Percentiles rank a stretch among this genome's conserved stretches.
phyloP scores from a whole-genome alignment of 2,113 vertebrate species.

The Python bivittatus region DNA sequence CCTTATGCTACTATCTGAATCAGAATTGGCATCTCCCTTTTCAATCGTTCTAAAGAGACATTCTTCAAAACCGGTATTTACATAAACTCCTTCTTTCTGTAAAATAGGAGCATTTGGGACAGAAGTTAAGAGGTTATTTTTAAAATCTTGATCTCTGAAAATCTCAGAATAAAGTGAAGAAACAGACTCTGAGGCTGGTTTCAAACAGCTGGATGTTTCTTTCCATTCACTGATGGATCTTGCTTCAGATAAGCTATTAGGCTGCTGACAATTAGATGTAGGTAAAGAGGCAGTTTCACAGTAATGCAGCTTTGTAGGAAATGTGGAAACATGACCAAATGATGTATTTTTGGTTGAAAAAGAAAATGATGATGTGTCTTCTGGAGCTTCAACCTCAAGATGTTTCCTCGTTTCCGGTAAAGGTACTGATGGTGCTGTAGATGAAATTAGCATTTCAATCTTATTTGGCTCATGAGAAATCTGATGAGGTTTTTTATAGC shows the following conservation, averaged over 20 bases:
- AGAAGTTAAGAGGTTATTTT: slow-evolving; percentile 16
- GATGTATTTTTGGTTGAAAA: slow-evolving; percentile 25
- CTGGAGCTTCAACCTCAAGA: slow-evolving; percentile 39
- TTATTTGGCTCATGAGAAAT: slow-evolving; percentile 17
- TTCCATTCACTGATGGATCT: slow-evolving; percentile 37
- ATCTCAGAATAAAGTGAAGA: slow-evolving; percentile 25
- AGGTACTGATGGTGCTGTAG: slow-evolving; percentile 53
- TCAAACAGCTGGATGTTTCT: slow-evolving; percentile 43
- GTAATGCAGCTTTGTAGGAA: slow-evolving; percentile 43
- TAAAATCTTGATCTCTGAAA: slow-evolving; percentile 26
- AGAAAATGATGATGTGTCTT: slow-evolving; percentile 38
- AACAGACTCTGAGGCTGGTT: slow-evolving; percentile 22
- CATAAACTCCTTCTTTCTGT: slow-evolving; percentile 45
- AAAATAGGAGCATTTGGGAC: slow-evolving; percentile 18
- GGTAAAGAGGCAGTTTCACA: slow-evolving; percentile 50
- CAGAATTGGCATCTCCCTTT: slow-evolving; percentile 45
- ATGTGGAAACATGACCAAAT: slow-evolving; percentile 17
- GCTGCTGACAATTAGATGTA: slow-evolving; percentile 62
- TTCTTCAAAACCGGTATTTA: slow-evolving; percentile 41
- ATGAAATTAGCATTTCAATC: slow-evolving; percentile 42
- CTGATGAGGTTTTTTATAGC: slow-evolving; percentile 42
- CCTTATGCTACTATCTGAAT: slow-evolving; percentile 25
- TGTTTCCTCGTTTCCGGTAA: slow-evolving; percentile 61
- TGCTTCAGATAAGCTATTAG: slow-evolving; percentile 47
- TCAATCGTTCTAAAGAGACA: slow-evolving; percentile 49